Evolutionary conservation across 2,888 invertebrate species (phyloP).

Genomic region (Rosalia funebris): DNA sequence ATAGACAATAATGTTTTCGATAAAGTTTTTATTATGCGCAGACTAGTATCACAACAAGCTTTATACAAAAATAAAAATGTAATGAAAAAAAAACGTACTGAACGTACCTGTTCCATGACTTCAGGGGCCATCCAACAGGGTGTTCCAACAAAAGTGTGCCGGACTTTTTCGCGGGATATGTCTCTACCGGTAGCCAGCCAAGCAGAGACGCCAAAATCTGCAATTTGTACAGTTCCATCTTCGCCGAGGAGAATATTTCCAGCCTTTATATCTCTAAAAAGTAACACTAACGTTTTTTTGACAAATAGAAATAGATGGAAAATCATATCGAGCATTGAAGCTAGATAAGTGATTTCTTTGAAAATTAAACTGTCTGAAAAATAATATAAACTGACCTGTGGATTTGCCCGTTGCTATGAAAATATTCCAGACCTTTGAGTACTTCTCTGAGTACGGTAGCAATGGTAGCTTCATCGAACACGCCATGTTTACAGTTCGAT

Average conservation of each 20-base stretch:
- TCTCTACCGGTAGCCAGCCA: slow-evolving; percentile 97
- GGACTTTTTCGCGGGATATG: slow-evolving; percentile 90
- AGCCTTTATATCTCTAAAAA: slow-evolving; percentile 90
- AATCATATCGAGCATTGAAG: no score
- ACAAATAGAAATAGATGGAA: no score
- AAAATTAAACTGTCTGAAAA: no score
- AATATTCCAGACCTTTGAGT: slow-evolving; percentile 96
- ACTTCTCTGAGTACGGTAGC: slow-evolving; percentile 96
- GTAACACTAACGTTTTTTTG: no score
- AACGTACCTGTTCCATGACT: slow-evolving; percentile 95
- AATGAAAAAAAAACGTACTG: no score
- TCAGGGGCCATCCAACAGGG: slow-evolving; percentile 99
- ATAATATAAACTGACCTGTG: slow-evolving; percentile 79
- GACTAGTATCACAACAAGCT: no score
- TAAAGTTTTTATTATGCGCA: no score
- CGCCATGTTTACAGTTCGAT: slow-evolving; percentile 92
- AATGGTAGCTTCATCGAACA: slow-evolving; percentile 97
- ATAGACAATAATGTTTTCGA: no score
- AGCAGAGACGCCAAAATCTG: slow-evolving; percentile 98
- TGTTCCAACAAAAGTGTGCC: slow-evolving; percentile 98
- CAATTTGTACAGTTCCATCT: slow-evolving; percentile 97
- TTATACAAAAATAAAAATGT: slow-evolving; percentile 1
- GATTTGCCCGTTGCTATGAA: slow-evolving; percentile 98
- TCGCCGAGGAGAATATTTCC: slow-evolving; percentile 97
- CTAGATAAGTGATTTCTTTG: no score